phyloP scores from a whole-genome alignment of 2,888 invertebrate species.

The Hypercompe scribonia region DNA sequence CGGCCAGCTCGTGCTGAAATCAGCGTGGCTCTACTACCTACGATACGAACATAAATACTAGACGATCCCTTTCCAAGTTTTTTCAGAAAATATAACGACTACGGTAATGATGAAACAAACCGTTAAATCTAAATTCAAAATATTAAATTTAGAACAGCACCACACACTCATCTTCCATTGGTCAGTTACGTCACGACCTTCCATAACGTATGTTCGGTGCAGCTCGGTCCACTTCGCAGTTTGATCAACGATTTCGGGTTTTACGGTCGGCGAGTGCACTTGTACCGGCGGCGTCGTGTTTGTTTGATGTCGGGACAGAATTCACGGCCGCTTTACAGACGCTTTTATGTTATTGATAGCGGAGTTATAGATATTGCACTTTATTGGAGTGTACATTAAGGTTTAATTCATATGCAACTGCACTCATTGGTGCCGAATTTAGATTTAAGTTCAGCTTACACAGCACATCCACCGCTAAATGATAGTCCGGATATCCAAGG shows the following conservation, averaged over 20 bases:
- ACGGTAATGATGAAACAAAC: slow-evolving; percentile 1
- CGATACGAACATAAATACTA: neutral
- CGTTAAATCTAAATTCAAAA: neutral
- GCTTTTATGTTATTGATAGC: slow-evolving; percentile 12
- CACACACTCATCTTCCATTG: slow-evolving; percentile 4
- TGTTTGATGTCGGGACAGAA: slow-evolving; percentile 14
- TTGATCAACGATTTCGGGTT: slow-evolving; percentile 31
- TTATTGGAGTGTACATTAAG: neutral
- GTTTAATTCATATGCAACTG: neutral
- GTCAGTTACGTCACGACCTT: slow-evolving; percentile 21
- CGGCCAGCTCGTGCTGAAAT: too few relatives aligned
- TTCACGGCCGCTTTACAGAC: slow-evolving; percentile 10
- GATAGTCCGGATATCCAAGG: too few relatives aligned
- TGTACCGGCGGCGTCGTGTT: slow-evolving; percentile 29
- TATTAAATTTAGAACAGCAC: neutral
- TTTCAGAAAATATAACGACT: too few relatives aligned
- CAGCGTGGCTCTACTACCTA: too few relatives aligned
- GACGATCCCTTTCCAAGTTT: too few relatives aligned
- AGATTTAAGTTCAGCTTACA: too few relatives aligned
- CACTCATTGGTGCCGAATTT: too few relatives aligned
- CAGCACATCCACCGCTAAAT: too few relatives aligned
- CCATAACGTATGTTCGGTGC: slow-evolving; percentile 19
- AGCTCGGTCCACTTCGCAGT: slow-evolving; percentile 13
- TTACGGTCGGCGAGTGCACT: slow-evolving; percentile 27
- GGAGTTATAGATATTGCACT: neutral